These are phyloP conservation scores for Eupithecia exiguata DNA, from an alignment of 2,888 invertebrate genomes.

Conservation along the genomic window DNA sequence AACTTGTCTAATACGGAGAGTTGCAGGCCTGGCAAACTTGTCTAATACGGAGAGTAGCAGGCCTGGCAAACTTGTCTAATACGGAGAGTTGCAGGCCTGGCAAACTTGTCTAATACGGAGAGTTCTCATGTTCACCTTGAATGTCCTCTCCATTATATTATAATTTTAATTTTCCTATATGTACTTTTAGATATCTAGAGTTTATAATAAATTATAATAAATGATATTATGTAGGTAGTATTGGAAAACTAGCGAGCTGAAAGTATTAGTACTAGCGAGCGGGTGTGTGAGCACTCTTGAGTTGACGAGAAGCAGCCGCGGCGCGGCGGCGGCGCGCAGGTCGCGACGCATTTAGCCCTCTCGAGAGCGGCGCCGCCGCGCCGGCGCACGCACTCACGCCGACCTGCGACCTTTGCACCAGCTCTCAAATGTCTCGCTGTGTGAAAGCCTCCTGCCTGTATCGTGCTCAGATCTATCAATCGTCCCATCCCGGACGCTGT, in stretches of 20 bases:
- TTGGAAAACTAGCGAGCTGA: slow-evolving; percentile 8
- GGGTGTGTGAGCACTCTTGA: slow-evolving; percentile 26
- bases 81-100: too few relatives aligned
- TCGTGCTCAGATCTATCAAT: not conserved
- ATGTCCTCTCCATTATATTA: too few relatives aligned
- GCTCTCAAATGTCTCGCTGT: not conserved
- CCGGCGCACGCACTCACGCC: slow-evolving; percentile 39
- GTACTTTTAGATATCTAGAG: too few relatives aligned
- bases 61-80: too few relatives aligned
- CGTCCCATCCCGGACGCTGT: not conserved
- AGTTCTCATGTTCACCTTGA: not conserved
- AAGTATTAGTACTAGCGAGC: slow-evolving; percentile 19
- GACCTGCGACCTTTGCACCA: slow-evolving; percentile 19
- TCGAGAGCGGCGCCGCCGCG: slow-evolving; percentile 50
- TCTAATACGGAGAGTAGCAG: too few relatives aligned
- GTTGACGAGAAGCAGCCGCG: slow-evolving; percentile 40
- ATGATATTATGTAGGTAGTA: too few relatives aligned
- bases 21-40: too few relatives aligned
- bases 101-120: too few relatives aligned
- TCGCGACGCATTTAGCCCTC: slow-evolving; percentile 60
- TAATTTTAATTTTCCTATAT: too few relatives aligned
- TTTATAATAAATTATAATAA: too few relatives aligned
- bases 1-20: too few relatives aligned
- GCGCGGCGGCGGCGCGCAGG: too few relatives aligned
- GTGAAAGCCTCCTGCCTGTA: not conserved